A percentile compares a stretch with the other conserved stretches of the same genome.
Conservation (phyloP, 2,113 vertebrate species). For the Vimba vimba region DNA sequence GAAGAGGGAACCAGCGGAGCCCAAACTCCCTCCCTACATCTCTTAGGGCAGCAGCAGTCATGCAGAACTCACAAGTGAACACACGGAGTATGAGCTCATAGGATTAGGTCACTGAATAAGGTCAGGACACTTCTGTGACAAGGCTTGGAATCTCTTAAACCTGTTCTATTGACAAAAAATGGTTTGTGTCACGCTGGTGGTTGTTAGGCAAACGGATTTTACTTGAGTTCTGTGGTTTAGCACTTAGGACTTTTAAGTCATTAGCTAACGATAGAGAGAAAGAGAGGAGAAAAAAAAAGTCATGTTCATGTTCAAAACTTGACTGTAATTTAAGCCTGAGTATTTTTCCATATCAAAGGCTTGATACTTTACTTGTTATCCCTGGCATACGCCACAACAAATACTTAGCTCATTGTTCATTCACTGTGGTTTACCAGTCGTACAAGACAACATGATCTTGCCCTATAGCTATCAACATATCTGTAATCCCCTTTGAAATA, state of each 20-base stretch:
- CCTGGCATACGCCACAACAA: constrained; percentile 32
- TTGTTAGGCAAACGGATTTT: constrained; percentile 21
- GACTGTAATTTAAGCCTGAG: constrained; percentile 12
- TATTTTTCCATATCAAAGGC: constrained; percentile 24
- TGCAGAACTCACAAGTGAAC: constrained; percentile 78
- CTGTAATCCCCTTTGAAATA: constrained; percentile 47
- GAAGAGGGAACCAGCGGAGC: constrained; percentile 56
- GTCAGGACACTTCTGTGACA: constrained; percentile 58
- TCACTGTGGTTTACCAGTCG: constrained; percentile 33
- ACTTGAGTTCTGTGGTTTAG: not conserved
- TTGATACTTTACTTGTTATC: constrained; percentile 25
- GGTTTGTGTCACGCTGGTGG: not conserved
- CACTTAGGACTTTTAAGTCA: constrained; percentile 11
- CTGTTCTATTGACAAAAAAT: constrained; percentile 33
- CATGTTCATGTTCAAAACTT: constrained; percentile 7
- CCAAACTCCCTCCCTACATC: constrained; percentile 57
- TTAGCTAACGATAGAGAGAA: not conserved
- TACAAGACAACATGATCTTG: constrained; percentile 36
- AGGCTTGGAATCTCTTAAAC: constrained; percentile 39
- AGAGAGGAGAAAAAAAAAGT: not conserved
- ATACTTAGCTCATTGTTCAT: constrained; percentile 50
- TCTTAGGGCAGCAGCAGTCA: constrained; percentile 75
- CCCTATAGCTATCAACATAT: constrained; percentile 42
- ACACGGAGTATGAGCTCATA: constrained; percentile 76
- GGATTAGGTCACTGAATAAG: constrained; percentile 71